Base-by-base conservation (phyloP, 1,140 invertebrate species). In the Cydia splendana region DNA sequence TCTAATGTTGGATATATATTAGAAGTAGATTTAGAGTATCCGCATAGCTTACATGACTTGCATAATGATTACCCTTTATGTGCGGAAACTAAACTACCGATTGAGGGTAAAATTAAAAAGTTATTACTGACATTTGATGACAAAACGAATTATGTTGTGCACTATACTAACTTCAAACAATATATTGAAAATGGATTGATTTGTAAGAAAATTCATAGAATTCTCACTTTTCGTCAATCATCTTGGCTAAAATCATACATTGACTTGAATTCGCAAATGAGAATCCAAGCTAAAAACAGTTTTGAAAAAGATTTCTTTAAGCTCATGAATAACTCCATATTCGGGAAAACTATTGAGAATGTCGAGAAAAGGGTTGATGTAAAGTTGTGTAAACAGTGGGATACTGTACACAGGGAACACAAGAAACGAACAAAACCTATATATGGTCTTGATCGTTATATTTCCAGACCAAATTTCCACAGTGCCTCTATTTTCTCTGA, bases 1-100 rank as follows among this genome's bases (percentile, higher is more conserved):
- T 30, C 88, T 42, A 82, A 93, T 15, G 77, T 75, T 10, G 93
- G 93, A 18, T 94, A 88, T n/a, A 88, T 94, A 75, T 77, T 94
- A n/a, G 93, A 94, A 80, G 81, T 83, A 18, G 84, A 86, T 80
- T 79, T 88, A 75, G 75, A 80, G 34, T 87, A 88, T 81, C 85
- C 88, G 53, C 80, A 83, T 77, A 10, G 88, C 30, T 67, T 94
- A n/a, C 94, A 94, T 82, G 85, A 94, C 77, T 1, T 20, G 1
- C 89, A 94, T 79, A 87, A 85, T 76, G 87, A 91, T 76, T 91
- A 89, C 24, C 93, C 91, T 6, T 89, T 93, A 74, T 86, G 85
- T 57, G 81, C 90, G 9, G 86, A 91, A 78, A 76, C 79, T 65
- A 62, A 79, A 10, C 65, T 62, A 42, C 84, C 75, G 9, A 13